phyloP scores from a whole-genome alignment of 2,797 vertebrate species.

The Xenopus petersii region DNA sequence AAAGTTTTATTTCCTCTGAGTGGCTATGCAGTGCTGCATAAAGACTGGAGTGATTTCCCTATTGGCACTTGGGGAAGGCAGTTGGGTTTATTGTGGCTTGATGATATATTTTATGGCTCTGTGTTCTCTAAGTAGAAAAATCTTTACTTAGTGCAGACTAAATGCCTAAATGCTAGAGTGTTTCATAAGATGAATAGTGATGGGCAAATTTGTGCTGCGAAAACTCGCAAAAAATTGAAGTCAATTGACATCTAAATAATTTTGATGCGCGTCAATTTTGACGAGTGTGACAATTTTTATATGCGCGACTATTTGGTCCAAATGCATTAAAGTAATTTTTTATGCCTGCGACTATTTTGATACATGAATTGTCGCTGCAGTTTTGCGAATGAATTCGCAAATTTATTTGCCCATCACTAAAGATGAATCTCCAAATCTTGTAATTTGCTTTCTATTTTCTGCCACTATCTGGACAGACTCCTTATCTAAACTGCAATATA shows the following conservation, averaged over 20 bases:
- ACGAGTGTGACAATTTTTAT: no score
- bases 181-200: conserved; percentile 25
- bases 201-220: no score
- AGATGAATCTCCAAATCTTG: conserved; percentile 17
- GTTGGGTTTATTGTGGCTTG: conserved; percentile 38
- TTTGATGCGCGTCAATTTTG: no score
- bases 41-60: conserved; percentile 42
- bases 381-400: no score
- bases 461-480: conserved; percentile 19
- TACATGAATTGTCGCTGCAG: no score
- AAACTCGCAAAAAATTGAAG: no score
- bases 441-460: conserved; percentile 21
- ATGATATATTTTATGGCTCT: conserved; percentile 44
- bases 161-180: conserved; percentile 26
- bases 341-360: no score
- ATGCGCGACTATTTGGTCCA: no score
- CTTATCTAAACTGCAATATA: conserved; percentile 48
- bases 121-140: conserved; percentile 33
- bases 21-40: conserved; percentile 33
- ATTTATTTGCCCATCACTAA: no score
- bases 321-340: no score
- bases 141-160: conserved; percentile 26
- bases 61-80: conserved; percentile 42
- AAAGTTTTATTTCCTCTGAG: conserved; percentile 24
- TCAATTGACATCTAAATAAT: no score